Conservation (phyloP, 2,113 vertebrate species). For the Microcebus jonahi region DNA sequence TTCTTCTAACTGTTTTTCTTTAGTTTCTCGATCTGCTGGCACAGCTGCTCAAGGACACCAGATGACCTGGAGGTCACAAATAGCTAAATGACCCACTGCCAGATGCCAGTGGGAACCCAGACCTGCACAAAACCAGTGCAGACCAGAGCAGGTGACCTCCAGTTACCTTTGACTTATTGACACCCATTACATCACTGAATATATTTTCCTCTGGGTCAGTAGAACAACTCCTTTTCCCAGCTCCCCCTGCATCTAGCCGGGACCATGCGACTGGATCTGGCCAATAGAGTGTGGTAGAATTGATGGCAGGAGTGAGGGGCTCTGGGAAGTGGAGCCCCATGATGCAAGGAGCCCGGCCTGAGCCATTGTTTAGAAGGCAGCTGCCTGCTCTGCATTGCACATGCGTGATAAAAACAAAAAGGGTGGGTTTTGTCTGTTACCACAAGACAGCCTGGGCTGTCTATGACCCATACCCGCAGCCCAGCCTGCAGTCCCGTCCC, state of each 20-base stretch:
- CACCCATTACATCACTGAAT: too few species aligned
- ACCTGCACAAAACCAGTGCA: too few species aligned
- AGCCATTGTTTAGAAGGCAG: not conserved
- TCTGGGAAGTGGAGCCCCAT: not conserved
- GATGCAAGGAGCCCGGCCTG: not conserved
- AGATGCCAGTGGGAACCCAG: too few species aligned
- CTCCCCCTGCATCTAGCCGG: not conserved
- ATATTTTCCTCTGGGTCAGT: not conserved
- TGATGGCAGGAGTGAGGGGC: not conserved
- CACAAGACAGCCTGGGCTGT: not conserved
- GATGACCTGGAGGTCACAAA: too few species aligned
- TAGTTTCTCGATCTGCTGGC: too few species aligned
- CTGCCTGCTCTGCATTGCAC: not conserved
- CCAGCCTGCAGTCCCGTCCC: not conserved
- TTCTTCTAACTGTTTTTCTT: too few species aligned
- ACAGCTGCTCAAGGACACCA: too few species aligned
- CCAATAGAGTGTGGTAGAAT: not conserved
- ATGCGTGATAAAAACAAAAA: not conserved
- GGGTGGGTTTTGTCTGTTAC: not conserved
- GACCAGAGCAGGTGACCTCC: too few species aligned
- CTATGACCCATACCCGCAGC: not conserved
- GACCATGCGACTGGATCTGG: not conserved
- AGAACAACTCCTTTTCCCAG: not conserved
- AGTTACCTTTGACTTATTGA: too few species aligned
- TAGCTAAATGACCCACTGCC: too few species aligned